Base-by-base conservation (phyloP, 2,888 invertebrate species). In the Danaus chrysippus region DNA sequence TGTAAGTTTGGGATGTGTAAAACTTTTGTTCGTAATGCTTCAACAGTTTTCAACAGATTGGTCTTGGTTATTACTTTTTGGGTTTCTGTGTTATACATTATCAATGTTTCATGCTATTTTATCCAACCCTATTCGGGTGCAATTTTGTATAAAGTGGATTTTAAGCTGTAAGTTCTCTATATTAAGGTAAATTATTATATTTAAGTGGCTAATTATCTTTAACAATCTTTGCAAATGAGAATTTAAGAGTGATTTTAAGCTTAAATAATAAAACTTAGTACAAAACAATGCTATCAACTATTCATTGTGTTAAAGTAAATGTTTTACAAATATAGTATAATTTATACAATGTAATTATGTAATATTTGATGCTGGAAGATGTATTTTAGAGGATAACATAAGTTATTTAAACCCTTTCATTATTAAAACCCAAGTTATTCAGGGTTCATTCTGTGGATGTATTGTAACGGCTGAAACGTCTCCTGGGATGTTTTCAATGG, bases 401-500 rank as follows among this genome's bases (percentile, higher is more conserved):
- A 43, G 43, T 11, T 11, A 11, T n/a, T 49, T n/a, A n/a, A n/a
- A n/a, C n/a, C 17, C 17, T 17, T 17, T 15, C 49, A 10, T 10
- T 49, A 8, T 13, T 10, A 49, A 49, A 49, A 49, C 17, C 15
- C 17, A 34, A 15, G 11, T 49, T 49, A 17, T 49, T 49, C 49
- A 49, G 17, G 17, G 49, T 9, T 49, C 10, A 17, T 49, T 49
- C 46, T 15, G 17, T 49, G 49, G 17, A 49, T 49, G 49, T 49
- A 49, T 49, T 49, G 49, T 49, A 49, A 49, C n/a, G 17, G 17
- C 10, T 49, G 17, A 49, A 49, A 49, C 17, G 49, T 49, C 49
- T 49, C 49, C 49, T 17, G 49, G 49, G 17, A 11, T 49, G 49
- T 49, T 49, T 49, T 49, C 17, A 49, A 49, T 49, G 49, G 49